These are phyloP conservation scores for Lepidochitona cinerea DNA, from an alignment of 2,888 invertebrate genomes.

Conservation along the genomic window DNA sequence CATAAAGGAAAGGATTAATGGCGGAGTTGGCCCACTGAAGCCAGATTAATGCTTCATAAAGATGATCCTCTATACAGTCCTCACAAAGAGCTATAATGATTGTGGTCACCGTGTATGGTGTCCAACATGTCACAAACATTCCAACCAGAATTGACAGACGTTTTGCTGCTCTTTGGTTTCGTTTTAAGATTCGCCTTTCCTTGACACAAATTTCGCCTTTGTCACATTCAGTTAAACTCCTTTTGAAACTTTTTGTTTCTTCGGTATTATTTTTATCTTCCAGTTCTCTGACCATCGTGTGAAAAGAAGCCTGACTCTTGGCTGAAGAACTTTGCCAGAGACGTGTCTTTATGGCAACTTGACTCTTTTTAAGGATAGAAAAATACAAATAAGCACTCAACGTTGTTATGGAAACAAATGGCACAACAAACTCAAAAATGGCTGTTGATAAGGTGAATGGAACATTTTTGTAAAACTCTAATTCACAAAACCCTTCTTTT, in stretches of 20 bases:
- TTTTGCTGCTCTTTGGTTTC: not conserved
- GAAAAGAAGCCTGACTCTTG: not conserved
- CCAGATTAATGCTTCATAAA: not conserved
- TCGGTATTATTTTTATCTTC: not conserved
- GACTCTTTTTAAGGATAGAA: not conserved
- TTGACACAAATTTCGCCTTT: not conserved
- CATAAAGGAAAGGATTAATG: not conserved
- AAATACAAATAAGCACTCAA: not conserved
- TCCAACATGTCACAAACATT: not conserved
- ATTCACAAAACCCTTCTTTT: not conserved
- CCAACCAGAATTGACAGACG: not conserved
- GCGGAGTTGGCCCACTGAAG: conserved; percentile 4
- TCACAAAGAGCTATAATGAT: not conserved
- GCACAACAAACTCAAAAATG: not conserved
- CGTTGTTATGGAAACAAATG: not conserved
- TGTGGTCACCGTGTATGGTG: not conserved
- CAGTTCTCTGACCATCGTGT: not conserved
- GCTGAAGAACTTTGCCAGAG: not conserved
- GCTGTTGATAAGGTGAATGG: not conserved
- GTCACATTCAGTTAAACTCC: not conserved
- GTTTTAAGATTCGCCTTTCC: not conserved
- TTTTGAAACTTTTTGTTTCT: too few relatives aligned
- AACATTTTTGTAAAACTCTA: not conserved
- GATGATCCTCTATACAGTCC: not conserved
- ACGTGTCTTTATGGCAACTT: not conserved